phyloP scores from a whole-genome alignment of 2,113 vertebrate genomes.

The Toxotes chatareus region DNA sequence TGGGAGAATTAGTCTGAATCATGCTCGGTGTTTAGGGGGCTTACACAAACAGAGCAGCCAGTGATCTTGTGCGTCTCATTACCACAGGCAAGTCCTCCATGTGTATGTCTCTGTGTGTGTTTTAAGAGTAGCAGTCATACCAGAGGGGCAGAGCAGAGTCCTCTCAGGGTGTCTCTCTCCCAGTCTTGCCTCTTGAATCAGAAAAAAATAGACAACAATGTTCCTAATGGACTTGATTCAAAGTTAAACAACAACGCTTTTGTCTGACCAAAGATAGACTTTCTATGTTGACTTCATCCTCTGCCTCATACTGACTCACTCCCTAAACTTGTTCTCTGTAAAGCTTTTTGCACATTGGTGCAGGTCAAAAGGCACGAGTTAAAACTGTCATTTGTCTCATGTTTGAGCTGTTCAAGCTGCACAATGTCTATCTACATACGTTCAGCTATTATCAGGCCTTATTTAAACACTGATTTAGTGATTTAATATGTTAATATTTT shows the following conservation, averaged over 20 bases:
- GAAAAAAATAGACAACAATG: conserved; percentile 1
- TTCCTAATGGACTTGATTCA: not conserved
- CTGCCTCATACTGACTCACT: conserved; percentile 48
- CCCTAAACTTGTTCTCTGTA: conserved; percentile 2
- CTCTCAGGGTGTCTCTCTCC: conserved; percentile 13
- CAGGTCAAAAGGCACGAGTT: conserved; percentile 32
- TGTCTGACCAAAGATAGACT: not conserved
- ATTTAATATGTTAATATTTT: not conserved
- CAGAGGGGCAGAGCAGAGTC: conserved; percentile 31
- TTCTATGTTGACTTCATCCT: conserved; percentile 26
- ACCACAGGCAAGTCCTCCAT: conserved; percentile 58
- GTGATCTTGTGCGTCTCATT: conserved; percentile 76
- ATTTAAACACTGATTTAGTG: not conserved
- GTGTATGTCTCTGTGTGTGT: conserved; percentile 40
- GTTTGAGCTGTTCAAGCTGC: not conserved
- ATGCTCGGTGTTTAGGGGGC: conserved; percentile 82
- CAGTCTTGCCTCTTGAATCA: conserved; percentile 11
- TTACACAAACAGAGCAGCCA: conserved; percentile 77
- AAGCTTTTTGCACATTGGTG: conserved; percentile 3
- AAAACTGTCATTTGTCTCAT: not conserved
- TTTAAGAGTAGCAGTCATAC: conserved; percentile 14
- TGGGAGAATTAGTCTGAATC: conserved; percentile 86
- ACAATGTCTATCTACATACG: not conserved
- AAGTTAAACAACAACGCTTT: conserved; percentile 8
- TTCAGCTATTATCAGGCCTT: not conserved